These are phyloP conservation scores for Drosophila repletoides DNA, from an alignment of 1,140 invertebrate species.

Conservation along the genomic window DNA sequence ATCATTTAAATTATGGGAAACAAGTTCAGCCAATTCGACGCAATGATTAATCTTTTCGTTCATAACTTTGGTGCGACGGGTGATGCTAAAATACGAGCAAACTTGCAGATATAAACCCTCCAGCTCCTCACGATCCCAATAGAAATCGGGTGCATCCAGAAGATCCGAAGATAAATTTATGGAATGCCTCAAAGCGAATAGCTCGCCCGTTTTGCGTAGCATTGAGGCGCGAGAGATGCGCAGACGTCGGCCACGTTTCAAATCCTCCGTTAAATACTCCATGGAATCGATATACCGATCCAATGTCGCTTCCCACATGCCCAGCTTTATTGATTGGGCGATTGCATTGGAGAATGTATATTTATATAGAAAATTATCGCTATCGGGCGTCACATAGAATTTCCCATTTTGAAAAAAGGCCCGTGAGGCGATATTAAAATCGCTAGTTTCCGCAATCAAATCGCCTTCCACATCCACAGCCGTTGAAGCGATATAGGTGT, in stretches of 20 bases:
- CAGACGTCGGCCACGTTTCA: slow-evolving; percentile 88
- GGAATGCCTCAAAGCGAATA: slow-evolving; percentile 93
- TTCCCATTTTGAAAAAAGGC: slow-evolving; percentile 82
- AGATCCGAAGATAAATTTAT: slow-evolving; percentile 97
- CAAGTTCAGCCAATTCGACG: slow-evolving; percentile 92
- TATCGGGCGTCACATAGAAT: slow-evolving; percentile 75
- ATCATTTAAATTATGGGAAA: slow-evolving; percentile 94
- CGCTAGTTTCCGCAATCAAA: slow-evolving; percentile 56
- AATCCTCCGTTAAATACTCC: slow-evolving; percentile 90
- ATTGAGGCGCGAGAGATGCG: slow-evolving; percentile 88
- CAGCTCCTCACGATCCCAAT: slow-evolving; percentile 96
- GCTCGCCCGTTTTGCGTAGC: slow-evolving; percentile 94
- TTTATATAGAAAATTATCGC: slow-evolving; percentile 74
- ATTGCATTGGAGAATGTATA: slow-evolving; percentile 91
- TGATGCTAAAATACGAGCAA: slow-evolving; percentile 92
- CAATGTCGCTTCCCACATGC: slow-evolving; percentile 94
- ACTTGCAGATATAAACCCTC: slow-evolving; percentile 92
- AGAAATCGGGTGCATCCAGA: slow-evolving; percentile 97
- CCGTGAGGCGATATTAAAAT: slow-evolving; percentile 47
- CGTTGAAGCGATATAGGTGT: slow-evolving; percentile 84
- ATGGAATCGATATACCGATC: slow-evolving; percentile 92
- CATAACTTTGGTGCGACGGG: slow-evolving; percentile 93
- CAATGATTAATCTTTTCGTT: slow-evolving; percentile 98
- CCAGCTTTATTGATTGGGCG: slow-evolving; percentile 94
- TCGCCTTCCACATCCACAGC: slow-evolving; percentile 73